phyloP scores from a whole-genome alignment of 2,797 vertebrate species.

The Meda fulgida region DNA sequence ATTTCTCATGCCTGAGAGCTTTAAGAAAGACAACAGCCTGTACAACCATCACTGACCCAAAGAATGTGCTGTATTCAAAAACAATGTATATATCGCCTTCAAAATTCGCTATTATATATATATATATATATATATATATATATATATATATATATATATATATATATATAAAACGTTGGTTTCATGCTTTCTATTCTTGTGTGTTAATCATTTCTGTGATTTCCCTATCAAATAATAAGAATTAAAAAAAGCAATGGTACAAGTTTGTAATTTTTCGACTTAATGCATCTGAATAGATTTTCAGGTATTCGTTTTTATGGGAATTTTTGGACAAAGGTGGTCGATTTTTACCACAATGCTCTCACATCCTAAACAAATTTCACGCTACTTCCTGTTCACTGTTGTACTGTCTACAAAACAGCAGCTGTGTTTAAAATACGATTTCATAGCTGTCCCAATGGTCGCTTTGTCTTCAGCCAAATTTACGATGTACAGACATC shows the following conservation, averaged over 20 bases:
- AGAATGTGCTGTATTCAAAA: not conserved
- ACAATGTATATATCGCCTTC: not conserved
- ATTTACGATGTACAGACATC: conserved; percentile 14
- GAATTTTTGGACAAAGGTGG: not conserved
- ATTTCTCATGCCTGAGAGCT: conserved; percentile 40
- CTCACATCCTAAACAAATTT: conserved; percentile 19
- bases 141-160: too few relatives aligned
- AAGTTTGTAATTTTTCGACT: not conserved
- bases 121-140: too few relatives aligned
- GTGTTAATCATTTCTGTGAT: not conserved
- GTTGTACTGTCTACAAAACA: conserved; percentile 15
- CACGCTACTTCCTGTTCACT: conserved; percentile 8
- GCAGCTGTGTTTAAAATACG: conserved; percentile 45
- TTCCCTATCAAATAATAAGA: not conserved
- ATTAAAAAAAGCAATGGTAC: not conserved
- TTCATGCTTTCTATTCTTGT: not conserved
- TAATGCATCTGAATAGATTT: not conserved
- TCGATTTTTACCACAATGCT: not conserved
- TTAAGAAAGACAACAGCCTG: conserved; percentile 28
- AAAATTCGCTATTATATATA: not conserved
- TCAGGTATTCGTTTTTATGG: not conserved
- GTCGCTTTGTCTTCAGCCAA: conserved; percentile 24
- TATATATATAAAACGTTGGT: not conserved
- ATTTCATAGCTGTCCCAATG: conserved; percentile 34
- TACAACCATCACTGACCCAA: conserved; percentile 21